Conservation (phyloP, 2,888 invertebrate genomes). For the Punctoribates punctum region DNA sequence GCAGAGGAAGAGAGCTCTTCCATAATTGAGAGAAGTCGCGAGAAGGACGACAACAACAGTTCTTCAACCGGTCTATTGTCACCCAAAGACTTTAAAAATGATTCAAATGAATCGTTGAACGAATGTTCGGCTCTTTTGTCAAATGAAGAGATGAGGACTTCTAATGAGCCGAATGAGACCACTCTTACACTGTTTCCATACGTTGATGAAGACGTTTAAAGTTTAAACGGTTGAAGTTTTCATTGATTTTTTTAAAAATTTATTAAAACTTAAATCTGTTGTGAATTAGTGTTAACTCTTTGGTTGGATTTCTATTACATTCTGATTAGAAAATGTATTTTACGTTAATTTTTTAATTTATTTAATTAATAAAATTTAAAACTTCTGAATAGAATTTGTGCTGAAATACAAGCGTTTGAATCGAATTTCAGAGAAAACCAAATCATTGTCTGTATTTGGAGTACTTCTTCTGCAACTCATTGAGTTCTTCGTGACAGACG, state of each 20-base stretch:
- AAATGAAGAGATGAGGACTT: background rate
- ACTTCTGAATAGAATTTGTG: background rate
- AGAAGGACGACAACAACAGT: background rate
- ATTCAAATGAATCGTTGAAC: slow-evolving; percentile 14
- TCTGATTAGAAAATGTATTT: too few species aligned
- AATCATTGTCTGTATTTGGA: slow-evolving; percentile 45
- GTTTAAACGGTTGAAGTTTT: too few species aligned
- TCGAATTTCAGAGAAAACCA: background rate
- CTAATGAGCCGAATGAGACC: background rate
- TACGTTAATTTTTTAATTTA: too few species aligned
- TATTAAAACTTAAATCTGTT: too few species aligned
- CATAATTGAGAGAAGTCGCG: background rate
- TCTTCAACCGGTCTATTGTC: slow-evolving; percentile 23
- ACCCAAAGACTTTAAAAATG: slow-evolving; percentile 7
- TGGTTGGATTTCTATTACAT: too few species aligned
- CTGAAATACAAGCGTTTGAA: background rate
- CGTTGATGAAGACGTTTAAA: slow-evolving; percentile 3
- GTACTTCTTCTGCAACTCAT: slow-evolving; percentile 46
- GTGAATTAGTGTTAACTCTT: too few species aligned
- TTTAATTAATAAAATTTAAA: background rate
- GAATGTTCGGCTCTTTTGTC: slow-evolving; percentile 28
- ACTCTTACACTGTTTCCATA: slow-evolving; percentile 8
- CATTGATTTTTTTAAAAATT: too few species aligned
- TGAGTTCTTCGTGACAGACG: slow-evolving; percentile 44
- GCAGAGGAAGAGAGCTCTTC: slow-evolving; percentile 34